Conservation (phyloP, 2,888 invertebrate species). For the Philereme vetulata region DNA sequence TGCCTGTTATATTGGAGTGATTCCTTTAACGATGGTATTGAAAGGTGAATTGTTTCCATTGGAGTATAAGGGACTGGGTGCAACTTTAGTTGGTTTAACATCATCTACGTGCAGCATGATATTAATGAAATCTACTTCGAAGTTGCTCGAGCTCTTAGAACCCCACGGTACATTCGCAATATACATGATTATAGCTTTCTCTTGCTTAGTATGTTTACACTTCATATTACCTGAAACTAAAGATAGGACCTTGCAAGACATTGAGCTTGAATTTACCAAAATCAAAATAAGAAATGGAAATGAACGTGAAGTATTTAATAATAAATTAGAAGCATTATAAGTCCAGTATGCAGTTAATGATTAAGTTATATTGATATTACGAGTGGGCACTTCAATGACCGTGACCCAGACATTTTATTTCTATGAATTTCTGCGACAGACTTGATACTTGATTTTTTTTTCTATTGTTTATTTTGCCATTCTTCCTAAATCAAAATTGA, state of each 20-base stretch:
- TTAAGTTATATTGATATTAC: no score
- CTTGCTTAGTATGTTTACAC: slow-evolving; percentile 36
- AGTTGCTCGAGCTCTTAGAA: slow-evolving; percentile 1
- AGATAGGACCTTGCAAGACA: slow-evolving; percentile 36
- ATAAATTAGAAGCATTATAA: not conserved
- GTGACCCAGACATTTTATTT: no score
- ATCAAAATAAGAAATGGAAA: slow-evolving; percentile 5
- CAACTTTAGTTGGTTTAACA: slow-evolving; percentile 30
- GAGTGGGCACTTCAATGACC: no score
- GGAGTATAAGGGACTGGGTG: slow-evolving; percentile 40
- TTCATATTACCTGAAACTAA: slow-evolving; percentile 40
- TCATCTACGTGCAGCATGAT: slow-evolving; percentile 31
- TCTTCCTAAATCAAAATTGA: no score
- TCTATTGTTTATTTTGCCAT: no score
- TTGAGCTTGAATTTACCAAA: slow-evolving; percentile 42
- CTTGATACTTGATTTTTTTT: no score
- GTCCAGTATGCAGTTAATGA: no score
- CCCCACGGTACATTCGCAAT: slow-evolving; percentile 43
- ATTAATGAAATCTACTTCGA: slow-evolving; percentile 34
- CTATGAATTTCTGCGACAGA: no score
- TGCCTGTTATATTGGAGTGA: slow-evolving; percentile 11
- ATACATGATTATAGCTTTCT: slow-evolving; percentile 17
- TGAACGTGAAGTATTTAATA: not conserved
- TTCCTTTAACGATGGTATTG: slow-evolving; percentile 8
- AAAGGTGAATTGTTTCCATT: slow-evolving; percentile 44